Conservation (phyloP, 1,140 invertebrate genomes). For the Mylabris phalerata region DNA sequence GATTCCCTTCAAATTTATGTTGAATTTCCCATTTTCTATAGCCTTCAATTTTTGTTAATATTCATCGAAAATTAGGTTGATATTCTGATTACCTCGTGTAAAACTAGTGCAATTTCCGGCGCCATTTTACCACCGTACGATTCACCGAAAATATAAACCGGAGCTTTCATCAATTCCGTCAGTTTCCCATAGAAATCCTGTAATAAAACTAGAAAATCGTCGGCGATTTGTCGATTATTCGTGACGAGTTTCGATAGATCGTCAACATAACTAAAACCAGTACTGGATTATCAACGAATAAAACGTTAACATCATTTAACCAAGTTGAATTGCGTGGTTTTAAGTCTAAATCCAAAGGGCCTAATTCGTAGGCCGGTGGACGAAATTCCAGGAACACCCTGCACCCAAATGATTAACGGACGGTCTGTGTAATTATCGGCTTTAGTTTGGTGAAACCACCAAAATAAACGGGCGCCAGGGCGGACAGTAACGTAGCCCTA, state of each 20-base stretch:
- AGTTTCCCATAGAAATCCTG: constrained; percentile 52
- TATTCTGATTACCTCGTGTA: constrained; percentile 7
- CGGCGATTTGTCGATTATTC: constrained; percentile 64
- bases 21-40: constrained; percentile 54
- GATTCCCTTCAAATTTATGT: constrained; percentile 67
- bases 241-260: constrained; percentile 46
- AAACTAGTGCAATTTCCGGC: constrained; percentile 57
- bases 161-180: constrained; percentile 58
- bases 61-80: too few relatives aligned
- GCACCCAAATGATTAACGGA: constrained; percentile 66
- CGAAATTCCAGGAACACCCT: constrained; percentile 61
- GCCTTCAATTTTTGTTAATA: constrained; percentile 39
- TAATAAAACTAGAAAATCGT: constrained; percentile 67
- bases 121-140: constrained; percentile 88
- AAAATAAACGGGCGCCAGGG: constrained; percentile 69
- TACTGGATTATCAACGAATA: constrained; percentile 83
- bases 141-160: constrained; percentile 76
- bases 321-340: constrained; percentile 63
- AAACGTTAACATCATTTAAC: constrained; percentile 66
- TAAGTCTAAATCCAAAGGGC: constrained; percentile 59
- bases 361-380: constrained; percentile 69
- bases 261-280: constrained; percentile 78
- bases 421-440: constrained; percentile 51
- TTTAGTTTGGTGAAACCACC: constrained; percentile 72
- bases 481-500: constrained; percentile 64